Base-by-base conservation (phyloP, 2,888 invertebrate genomes). In the Syritta pipiens region DNA sequence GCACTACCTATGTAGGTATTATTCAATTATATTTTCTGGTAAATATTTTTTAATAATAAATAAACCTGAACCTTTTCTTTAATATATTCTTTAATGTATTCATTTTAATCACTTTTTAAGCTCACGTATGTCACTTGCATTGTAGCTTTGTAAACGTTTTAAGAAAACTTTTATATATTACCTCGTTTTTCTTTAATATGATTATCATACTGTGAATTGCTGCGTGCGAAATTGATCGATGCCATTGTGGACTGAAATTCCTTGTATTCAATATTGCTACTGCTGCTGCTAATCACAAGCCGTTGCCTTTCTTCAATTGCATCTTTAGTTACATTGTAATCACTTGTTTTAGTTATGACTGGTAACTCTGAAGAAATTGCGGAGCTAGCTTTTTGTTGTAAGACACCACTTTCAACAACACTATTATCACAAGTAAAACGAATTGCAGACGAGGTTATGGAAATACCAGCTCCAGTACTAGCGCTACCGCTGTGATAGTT, bases 181-280 rank as follows among this genome's bases (percentile, higher is more conserved):
- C 96, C 95, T 95, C 94, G 92, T 86, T 95, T 95, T 89, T 94
- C 93, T 84, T 93, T 94, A 87, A 96, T 96, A 89, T 96, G 96
- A 63, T 94, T 93, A 89, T 96, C 96, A 89, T 94, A 96, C 89
- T 95, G 94, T 85, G 94, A 94, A 87, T 93, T 93, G 89, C 94
- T 95, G 86, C 95, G 91, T 82, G 93, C 91, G 85, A 92, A 94
- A 83, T 94, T 94, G 90, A 93, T 92, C 86, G 92, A 92, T 44
- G 92, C 91, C 81, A 92, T 92, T 63, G 91, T 90, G 86, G 90
- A 91, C 83, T 93, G 93, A 86, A 95, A 87, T 83, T 87, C 87
- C 59, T 86, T 86, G 65, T 84, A 86, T 83, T 87, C 88, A 83
- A 83, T 83, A 62, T 81, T 44, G 55, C 77, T 81, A 62, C 69